Evolutionary conservation across 2,113 vertebrate species (phyloP).

Genomic region (Rhadina sibilatrix): DNA sequence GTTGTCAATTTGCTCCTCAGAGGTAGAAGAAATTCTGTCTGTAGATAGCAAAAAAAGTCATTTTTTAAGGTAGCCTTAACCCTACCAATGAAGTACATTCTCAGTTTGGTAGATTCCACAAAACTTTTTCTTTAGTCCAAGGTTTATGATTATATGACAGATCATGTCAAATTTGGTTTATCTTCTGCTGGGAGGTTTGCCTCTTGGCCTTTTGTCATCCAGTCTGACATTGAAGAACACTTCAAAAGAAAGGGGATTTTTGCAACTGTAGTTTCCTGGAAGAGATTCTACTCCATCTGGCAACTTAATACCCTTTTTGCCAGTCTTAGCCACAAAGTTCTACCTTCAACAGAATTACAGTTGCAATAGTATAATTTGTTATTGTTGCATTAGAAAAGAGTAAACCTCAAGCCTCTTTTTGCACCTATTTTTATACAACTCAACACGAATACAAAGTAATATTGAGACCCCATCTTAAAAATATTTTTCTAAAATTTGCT

Average conservation of each 20-base stretch:
- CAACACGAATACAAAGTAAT: background rate
- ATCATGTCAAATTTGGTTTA: background rate
- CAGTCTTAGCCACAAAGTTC: background rate
- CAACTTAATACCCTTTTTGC: background rate
- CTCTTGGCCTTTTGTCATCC: background rate
- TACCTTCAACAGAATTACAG: background rate
- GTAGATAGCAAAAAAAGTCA: background rate
- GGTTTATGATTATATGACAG: background rate
- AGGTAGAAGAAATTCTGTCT: background rate
- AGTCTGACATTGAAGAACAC: background rate
- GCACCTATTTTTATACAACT: background rate
- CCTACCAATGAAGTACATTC: background rate
- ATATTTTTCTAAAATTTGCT: background rate
- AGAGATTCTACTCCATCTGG: background rate
- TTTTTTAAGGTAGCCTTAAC: background rate
- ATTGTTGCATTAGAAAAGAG: background rate
- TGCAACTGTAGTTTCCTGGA: background rate
- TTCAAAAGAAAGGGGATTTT: rapidly evolving
- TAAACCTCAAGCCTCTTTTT: background rate
- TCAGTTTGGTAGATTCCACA: background rate
- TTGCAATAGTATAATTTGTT: background rate
- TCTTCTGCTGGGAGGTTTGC: background rate
- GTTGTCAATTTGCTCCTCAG: background rate
- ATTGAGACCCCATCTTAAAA: background rate
- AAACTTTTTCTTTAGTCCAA: background rate